These are phyloP conservation scores for Lepidurus couesii DNA, from an alignment of 1,140 invertebrate species.

Conservation along the genomic window DNA sequence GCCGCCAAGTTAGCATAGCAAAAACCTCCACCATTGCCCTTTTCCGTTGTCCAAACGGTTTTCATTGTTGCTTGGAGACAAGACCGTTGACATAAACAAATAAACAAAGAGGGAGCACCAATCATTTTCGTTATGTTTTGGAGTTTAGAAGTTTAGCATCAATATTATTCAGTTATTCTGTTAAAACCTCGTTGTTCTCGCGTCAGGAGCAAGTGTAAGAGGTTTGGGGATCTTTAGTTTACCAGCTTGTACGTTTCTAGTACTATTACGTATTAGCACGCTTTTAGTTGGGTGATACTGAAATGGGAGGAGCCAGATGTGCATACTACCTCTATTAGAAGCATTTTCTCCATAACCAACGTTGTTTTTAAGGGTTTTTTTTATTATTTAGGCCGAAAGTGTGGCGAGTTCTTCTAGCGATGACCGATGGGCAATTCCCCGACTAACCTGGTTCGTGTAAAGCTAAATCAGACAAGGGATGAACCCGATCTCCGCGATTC, in stretches of 20 bases:
- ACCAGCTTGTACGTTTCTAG: not conserved
- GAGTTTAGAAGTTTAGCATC: not conserved
- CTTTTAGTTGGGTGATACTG: not conserved
- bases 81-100: not conserved
- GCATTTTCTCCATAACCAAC: not conserved
- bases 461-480: slow-evolving; percentile 32
- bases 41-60: slow-evolving; percentile 20
- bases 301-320: not conserved
- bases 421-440: not conserved
- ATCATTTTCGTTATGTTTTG: not conserved
- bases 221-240: not conserved
- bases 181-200: not conserved
- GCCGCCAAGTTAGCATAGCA: not conserved
- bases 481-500: slow-evolving; percentile 24
- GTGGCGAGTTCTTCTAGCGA: not conserved
- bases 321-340: slow-evolving; percentile 15
- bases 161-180: not conserved
- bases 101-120: not conserved
- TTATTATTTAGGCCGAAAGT: slow-evolving; percentile 13
- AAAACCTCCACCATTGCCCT: not conserved
- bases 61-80: too few species aligned
- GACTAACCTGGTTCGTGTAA: slow-evolving; percentile 34
- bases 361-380: not conserved
- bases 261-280: not conserved
- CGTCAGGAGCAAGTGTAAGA: not conserved